Percentiles rank a stretch among this genome's conserved stretches.
These are phyloP conservation scores for Cyprinodon brontotheroides DNA, from an alignment of 2,113 vertebrate species.

Conservation along the genomic window DNA sequence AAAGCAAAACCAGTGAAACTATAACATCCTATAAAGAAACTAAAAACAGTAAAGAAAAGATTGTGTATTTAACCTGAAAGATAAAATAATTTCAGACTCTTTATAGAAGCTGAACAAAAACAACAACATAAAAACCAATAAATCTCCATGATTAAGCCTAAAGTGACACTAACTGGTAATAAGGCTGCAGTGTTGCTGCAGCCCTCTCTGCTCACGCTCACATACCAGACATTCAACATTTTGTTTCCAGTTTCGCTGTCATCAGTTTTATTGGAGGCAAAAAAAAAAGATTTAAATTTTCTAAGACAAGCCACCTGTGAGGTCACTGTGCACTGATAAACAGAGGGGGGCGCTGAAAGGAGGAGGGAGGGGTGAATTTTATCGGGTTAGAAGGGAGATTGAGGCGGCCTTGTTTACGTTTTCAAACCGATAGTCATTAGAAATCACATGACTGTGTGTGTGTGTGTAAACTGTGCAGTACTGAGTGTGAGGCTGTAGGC, in stretches of 20 bases:
- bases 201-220: neutral
- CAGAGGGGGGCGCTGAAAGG: neutral
- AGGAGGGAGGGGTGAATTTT: conserved; percentile 15
- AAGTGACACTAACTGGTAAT: neutral
- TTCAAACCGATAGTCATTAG: conserved; percentile 61
- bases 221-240: neutral
- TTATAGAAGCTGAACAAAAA: neutral
- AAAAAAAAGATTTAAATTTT: neutral
- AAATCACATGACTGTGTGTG: conserved; percentile 54
- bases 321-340: conserved; percentile 15
- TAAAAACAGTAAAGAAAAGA: too few species aligned
- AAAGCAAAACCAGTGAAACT: neutral
- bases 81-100: neutral
- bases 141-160: neutral
- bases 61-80: neutral
- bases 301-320: neutral
- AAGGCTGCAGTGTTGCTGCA: too few species aligned
- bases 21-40: neutral
- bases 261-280: neutral
- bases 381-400: conserved; percentile 43
- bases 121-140: neutral
- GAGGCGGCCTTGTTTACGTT: conserved; percentile 58
- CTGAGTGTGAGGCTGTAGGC: neutral
- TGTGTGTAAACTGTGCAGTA: conserved; percentile 1
- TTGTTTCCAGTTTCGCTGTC: neutral